Evolutionary conservation across 2,888 invertebrate species (phyloP).

Genomic region (Xylota sylvarum): DNA sequence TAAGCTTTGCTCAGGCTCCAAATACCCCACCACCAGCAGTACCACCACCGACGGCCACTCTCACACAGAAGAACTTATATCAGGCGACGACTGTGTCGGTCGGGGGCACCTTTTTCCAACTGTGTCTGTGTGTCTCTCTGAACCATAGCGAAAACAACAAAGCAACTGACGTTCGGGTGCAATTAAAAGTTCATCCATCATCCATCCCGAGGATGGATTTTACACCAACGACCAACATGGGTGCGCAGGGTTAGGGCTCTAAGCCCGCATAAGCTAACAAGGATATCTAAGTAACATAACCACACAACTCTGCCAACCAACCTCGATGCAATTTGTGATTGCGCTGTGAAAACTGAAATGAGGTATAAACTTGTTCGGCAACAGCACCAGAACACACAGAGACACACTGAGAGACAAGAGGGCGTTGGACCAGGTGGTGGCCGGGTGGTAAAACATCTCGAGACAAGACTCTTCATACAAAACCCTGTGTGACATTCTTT

Average conservation of each 20-base stretch:
- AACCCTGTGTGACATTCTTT: slow-evolving; percentile 55
- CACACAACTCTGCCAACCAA: slow-evolving; percentile 31
- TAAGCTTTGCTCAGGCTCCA: background rate
- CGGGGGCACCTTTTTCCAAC: slow-evolving; percentile 52
- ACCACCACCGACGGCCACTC: no score
- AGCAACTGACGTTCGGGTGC: slow-evolving; percentile 53
- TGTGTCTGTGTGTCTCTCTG: slow-evolving; percentile 40
- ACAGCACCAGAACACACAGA: background rate
- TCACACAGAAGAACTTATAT: no score
- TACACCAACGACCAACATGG: background rate
- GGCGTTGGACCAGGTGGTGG: slow-evolving; percentile 50
- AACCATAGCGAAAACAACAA: slow-evolving; percentile 16
- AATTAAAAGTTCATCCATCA: slow-evolving; percentile 76
- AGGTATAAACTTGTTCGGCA: slow-evolving; percentile 37
- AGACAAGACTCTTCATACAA: slow-evolving; percentile 26
- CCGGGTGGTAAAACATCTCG: slow-evolving; percentile 4
- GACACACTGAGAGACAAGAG: background rate
- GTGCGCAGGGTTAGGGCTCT: slow-evolving; percentile 18
- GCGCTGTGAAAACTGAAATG: slow-evolving; percentile 36
- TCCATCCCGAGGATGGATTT: slow-evolving; percentile 53
- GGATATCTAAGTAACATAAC: slow-evolving; percentile 53
- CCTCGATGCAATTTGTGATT: slow-evolving; percentile 61
- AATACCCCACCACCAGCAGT: no score
- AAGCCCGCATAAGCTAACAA: slow-evolving; percentile 59
- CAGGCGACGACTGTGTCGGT: slow-evolving; percentile 49